Base-by-base conservation (phyloP, 2,888 invertebrate genomes). In the Acholoe squamosa region DNA sequence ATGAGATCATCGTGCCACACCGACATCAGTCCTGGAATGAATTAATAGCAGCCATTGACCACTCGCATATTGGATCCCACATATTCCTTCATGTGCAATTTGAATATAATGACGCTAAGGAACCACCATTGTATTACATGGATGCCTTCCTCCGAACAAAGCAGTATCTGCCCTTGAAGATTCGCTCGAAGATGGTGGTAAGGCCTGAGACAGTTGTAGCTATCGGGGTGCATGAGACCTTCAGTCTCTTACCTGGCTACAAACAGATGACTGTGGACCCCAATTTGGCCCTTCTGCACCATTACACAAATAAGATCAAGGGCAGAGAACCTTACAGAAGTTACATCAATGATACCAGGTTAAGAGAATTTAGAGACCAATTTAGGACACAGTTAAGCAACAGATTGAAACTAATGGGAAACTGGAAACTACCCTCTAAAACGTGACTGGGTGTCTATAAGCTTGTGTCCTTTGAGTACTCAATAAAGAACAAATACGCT, bases 1-100 rank as follows among this genome's bases (percentile, higher is more conserved):
- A 95, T 91, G 95, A 95, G 92, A 92, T 94, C 56, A 93, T 95
- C 56, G 92, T 95, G 52, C 95, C 95, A 25, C 90, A 91, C 54
- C 84, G 88, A 16, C 76, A 93, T n/a, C 61, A 76, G 12, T 92
- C 91, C 34, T 94, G 94, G 93, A 90, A 76, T 19, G 89, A 89
- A 22, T 92, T 94, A 91, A 43, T 94, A 22, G 67, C 91, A 25
- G 56, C 89, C 76, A 86, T 93, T 0, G 84, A 91, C 61, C 89
- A 61, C n/a, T 33, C 34, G n/a, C n/a, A 43, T 10, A 25, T 43
- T 10, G 84, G 43, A 1, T 22, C 16, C 19, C 28, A 34, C 51
- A 0, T 84, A 12, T 84, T 84, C 84, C 51, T 5, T 12, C 84
- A 84, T 0, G 43, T 84, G n/a, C 84, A 84, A 12, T 84, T 84